Evolutionary conservation across 1,140 invertebrate species (phyloP), one percentile per base, ranked within the genome.

Genomic region (Diabrotica virgifera): DNA sequence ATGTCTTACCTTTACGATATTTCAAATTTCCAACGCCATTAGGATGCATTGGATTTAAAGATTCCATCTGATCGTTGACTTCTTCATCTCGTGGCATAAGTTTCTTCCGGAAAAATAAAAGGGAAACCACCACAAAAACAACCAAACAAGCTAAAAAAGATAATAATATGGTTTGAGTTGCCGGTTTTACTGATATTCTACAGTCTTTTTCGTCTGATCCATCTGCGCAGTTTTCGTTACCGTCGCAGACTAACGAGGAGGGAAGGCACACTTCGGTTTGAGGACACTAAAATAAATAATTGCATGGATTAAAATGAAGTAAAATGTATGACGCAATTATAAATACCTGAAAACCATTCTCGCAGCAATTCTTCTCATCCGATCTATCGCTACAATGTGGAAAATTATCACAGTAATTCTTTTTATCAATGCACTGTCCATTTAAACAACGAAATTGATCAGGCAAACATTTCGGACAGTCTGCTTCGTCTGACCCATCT

Each of bases 401-500:
- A 8, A 62, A 80, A 24, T 82, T 72, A 63, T 81, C 82, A 70
- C 87, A 89, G 61, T 90, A 46, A 83, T 67, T 36, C 5, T 79
- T 46, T 76, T 87, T 82, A 80, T 89, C 88, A 24, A 92, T 91
- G 73, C 92, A 94, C n/a, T 88, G 85, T 7, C 87, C 88, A 74
- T 87, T 89, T 62, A 84, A 82, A 68, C 92, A 94, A 53, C 84
- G 82, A 68, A 93, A 94, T 68, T 91, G 86, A 71, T 90, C 85
- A 3, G 80, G 79, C 5, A 73, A 77, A 74, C 88, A 90, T 1
- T 79, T 79, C 0, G 86, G 82, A 74, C 91, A 93, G n/a, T 85
- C 86, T 3, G 85, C 78, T 79, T 95, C 92, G 74, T 95, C 92
- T 5, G 89, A 90, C 12, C 86, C 86, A 77, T 95, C 93, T 1